Base-by-base conservation (phyloP, 2,113 vertebrate genomes). In the Apeltes quadracus region DNA sequence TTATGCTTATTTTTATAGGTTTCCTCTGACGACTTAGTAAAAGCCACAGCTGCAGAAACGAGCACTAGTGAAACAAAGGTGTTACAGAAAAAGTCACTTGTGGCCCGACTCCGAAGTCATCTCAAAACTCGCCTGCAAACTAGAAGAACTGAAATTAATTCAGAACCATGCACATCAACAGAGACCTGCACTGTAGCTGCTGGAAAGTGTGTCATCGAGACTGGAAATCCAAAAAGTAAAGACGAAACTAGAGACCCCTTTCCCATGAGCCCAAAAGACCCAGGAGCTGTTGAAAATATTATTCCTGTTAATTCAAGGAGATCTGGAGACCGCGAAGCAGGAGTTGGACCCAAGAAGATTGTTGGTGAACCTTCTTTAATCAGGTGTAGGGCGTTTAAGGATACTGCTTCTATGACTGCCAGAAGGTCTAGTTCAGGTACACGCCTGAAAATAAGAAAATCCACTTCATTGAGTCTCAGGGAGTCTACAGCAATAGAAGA, bases 51-150 rank as follows among this genome's bases (percentile, higher is more conserved):
- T 48, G 41, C 44, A 27, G 73, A 75, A 20, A 78, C 68, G 16
- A 69, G 51, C 10, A 25, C 55, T 25, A 46, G 29, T 51, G 53
- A 54, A 13, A 59, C 66, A 39, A 80, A 76, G 65, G n/a, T 12
- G 4, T 39, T 16, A 4, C 64, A 64, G 6, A 83, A 79, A 61
- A 39, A 32, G 1, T 66, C 70, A 1, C n/a, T 81, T 15, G 27
- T 90, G 2, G 12, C 64, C 12, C 53, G 70, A 4, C 87, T 84
- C 7, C 70, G 69, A 67, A 70, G 57, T 72, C 84, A 83, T 69
- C 38, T 87, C n/a, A 84, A 76, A 69, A 36, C 25, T 12, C 53
- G 58, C 22, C 32, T 58, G 0, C 54, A 69, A 46, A 22, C 53
- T 29, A 75, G 15, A 79, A 68, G 25, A 77, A 61, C 2, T 29